Evolutionary conservation across 2,888 invertebrate genomes (phyloP).

Genomic region (Abrostola triplasia): DNA sequence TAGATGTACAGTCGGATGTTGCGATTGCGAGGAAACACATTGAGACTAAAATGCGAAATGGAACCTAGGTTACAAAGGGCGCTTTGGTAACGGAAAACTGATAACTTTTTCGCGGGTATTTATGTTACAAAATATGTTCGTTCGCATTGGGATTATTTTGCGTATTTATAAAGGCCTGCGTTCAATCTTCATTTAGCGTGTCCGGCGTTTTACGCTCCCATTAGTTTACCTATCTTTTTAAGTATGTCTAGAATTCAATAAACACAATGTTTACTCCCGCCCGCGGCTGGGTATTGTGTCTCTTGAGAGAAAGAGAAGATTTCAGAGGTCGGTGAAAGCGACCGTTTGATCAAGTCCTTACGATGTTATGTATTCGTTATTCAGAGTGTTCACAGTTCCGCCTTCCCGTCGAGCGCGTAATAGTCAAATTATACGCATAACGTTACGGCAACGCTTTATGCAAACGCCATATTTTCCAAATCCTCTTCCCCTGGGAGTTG

Average conservation of each 20-base stretch:
- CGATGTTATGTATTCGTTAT: not conserved
- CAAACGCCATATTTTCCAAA: not conserved
- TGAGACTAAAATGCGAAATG: not conserved
- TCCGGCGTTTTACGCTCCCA: not conserved
- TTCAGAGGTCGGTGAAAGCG: too few relatives aligned
- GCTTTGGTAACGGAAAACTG: not conserved
- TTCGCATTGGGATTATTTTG: not conserved
- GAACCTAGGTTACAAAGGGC: not conserved
- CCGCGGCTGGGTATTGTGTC: too few relatives aligned
- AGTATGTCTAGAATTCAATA: too few relatives aligned
- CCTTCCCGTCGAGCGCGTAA: not conserved
- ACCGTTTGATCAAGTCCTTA: too few relatives aligned
- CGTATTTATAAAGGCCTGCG: not conserved
- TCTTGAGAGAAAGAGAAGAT: too few relatives aligned
- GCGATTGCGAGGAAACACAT: not conserved
- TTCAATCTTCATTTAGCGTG: not conserved
- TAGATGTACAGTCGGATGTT: not conserved
- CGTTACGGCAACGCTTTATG: slow-evolving; percentile 4
- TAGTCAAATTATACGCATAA: slow-evolving; percentile 5
- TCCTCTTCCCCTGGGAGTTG: not conserved
- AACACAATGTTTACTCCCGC: too few relatives aligned
- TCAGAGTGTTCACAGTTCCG: slow-evolving; percentile 3
- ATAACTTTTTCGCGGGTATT: slow-evolving; percentile 1
- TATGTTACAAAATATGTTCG: not conserved
- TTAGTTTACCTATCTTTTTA: too few relatives aligned